Evolutionary conservation across 1,140 invertebrate genomes (phyloP).

Genomic region (Musca vetustissima): DNA sequence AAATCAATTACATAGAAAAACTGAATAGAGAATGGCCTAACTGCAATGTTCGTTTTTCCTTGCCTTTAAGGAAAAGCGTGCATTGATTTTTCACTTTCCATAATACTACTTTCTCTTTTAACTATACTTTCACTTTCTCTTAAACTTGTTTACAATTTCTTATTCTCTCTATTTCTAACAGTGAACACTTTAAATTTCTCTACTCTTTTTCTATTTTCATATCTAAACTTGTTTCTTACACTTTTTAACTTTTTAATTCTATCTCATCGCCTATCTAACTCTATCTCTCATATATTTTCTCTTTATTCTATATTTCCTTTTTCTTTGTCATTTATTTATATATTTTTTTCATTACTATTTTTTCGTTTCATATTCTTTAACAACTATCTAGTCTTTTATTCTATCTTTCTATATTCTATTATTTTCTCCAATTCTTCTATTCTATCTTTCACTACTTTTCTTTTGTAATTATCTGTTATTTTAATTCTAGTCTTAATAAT

Average conservation of each 20-base stretch:
- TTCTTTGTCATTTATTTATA: too few species aligned
- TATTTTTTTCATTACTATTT: too few species aligned
- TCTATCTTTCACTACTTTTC: not conserved
- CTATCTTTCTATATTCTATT: too few species aligned
- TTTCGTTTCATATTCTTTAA: too few species aligned
- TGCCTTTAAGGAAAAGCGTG: not conserved
- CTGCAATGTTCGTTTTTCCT: not conserved
- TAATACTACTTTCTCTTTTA: too few species aligned
- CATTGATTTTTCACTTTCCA: constrained; percentile 11
- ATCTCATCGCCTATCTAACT: too few species aligned
- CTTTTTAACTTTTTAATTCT: too few species aligned
- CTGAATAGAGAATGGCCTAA: not conserved
- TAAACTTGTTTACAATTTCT: not conserved
- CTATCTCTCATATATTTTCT: too few species aligned
- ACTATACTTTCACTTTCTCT: constrained; percentile 11
- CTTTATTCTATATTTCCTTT: too few species aligned
- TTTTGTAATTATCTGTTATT: constrained; percentile 1
- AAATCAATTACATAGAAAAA: not conserved
- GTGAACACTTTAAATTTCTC: constrained; percentile 19
- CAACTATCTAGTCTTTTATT: too few species aligned
- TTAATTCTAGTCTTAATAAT: constrained; percentile 31
- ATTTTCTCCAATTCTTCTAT: not conserved
- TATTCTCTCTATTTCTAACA: constrained; percentile 30
- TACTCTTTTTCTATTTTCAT: not conserved
- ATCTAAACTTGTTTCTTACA: too few species aligned